Evolutionary conservation across 1,140 invertebrate genomes (phyloP).

Genomic region (Arion vulgaris): DNA sequence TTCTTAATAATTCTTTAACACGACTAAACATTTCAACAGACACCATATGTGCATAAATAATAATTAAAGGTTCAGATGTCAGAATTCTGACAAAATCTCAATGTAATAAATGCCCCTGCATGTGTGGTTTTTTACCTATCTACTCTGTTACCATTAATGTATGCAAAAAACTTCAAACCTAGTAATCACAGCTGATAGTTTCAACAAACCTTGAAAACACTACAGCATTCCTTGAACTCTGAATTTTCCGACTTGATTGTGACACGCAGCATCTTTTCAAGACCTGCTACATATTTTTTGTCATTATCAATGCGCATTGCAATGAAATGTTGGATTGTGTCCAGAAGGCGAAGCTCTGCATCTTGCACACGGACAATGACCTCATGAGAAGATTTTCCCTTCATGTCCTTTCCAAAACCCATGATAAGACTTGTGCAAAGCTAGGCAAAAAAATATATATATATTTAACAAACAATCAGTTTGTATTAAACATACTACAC

Average conservation of each 20-base stretch:
- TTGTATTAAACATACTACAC: too few species aligned
- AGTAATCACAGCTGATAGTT: too few species aligned
- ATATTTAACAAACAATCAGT: too few species aligned
- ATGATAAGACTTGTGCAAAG: constrained; percentile 73
- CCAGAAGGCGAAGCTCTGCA: constrained; percentile 89
- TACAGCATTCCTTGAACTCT: constrained; percentile 47
- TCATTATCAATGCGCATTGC: constrained; percentile 90
- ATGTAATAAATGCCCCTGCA: too few species aligned
- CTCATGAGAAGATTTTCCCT: constrained; percentile 83
- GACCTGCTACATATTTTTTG: constrained; percentile 87
- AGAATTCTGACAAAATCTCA: too few species aligned
- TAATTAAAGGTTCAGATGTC: too few species aligned
- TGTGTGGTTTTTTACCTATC: too few species aligned
- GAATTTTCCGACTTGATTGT: constrained; percentile 80
- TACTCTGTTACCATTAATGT: too few species aligned
- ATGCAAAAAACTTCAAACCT: too few species aligned
- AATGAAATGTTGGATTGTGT: constrained; percentile 89
- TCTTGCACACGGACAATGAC: constrained; percentile 89
- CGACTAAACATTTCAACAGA: too few species aligned
- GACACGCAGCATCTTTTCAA: constrained; percentile 84
- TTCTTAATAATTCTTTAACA: too few species aligned
- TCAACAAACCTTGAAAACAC: constrained; percentile 50
- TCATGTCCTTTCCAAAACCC: constrained; percentile 88
- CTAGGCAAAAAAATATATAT: background rate
- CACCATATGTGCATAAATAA: too few species aligned